Evolutionary conservation across 2,113 vertebrate genomes (phyloP).

Genomic region (Mastomys coucha): DNA sequence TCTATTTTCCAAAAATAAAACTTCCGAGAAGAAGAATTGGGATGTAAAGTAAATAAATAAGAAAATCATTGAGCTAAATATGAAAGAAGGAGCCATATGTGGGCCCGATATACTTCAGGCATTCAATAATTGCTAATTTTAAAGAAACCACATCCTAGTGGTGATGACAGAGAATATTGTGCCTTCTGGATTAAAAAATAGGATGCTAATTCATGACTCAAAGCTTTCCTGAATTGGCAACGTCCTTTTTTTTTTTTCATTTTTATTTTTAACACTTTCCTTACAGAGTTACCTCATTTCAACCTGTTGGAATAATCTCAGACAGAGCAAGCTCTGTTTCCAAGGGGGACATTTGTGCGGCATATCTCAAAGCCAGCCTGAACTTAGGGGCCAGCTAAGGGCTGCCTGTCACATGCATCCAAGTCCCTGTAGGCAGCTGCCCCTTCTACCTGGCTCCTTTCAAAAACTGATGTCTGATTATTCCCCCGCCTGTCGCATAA

Average conservation of each 20-base stretch:
- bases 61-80: constrained; percentile 44
- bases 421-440: not conserved
- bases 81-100: constrained; percentile 44
- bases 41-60: not conserved
- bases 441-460: not conserved
- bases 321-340: not conserved
- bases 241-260: constrained; percentile 38
- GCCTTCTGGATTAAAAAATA: constrained; percentile 64
- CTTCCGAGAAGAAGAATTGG: constrained; percentile 5
- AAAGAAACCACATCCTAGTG: constrained; percentile 64
- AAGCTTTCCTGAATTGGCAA: constrained; percentile 70
- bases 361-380: not conserved
- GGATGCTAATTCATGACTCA: constrained; percentile 69
- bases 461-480: not conserved
- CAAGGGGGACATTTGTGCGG: not conserved
- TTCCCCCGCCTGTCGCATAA: not conserved
- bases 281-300: constrained; percentile 63
- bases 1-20: constrained; percentile 46
- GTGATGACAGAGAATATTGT: constrained; percentile 60
- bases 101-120: constrained; percentile 36
- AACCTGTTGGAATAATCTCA: not conserved
- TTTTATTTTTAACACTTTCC: constrained; percentile 71
- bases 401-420: not conserved
- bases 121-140: constrained; percentile 60
- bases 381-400: not conserved